These are phyloP conservation scores for Pelobates cultripes DNA, from an alignment of 2,797 vertebrate genomes.

Conservation along the genomic window DNA sequence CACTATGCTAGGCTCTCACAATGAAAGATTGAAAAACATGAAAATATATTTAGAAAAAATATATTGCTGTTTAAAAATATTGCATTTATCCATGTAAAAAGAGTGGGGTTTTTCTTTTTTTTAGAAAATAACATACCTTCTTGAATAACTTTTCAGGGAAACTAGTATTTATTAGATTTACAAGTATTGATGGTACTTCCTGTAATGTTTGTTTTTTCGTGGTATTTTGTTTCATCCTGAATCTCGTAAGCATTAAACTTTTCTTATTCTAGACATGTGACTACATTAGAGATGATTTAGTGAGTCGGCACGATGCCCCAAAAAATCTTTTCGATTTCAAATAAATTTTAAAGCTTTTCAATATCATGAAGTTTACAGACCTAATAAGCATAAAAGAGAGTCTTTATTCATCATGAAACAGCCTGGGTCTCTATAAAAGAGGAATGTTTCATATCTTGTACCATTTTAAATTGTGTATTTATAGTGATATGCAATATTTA, in stretches of 20 bases:
- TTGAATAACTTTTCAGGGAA: too few relatives aligned
- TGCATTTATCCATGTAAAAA: not conserved
- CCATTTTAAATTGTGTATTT: slow-evolving; percentile 46
- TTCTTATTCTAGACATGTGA: slow-evolving; percentile 63
- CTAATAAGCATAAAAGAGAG: slow-evolving; percentile 58
- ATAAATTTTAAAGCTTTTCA: slow-evolving; percentile 70
- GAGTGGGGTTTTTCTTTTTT: too few relatives aligned
- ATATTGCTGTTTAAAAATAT: not conserved
- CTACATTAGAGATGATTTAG: slow-evolving; percentile 67
- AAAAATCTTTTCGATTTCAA: slow-evolving; percentile 71
- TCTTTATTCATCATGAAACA: slow-evolving; percentile 48
- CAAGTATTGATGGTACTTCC: not conserved
- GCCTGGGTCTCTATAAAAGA: slow-evolving; percentile 39
- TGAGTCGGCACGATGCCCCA: slow-evolving; percentile 70
- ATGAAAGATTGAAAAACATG: slow-evolving; percentile 52
- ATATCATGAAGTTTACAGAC: slow-evolving; percentile 57
- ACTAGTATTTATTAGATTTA: too few relatives aligned
- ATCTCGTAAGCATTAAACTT: too few relatives aligned
- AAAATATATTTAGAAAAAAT: not conserved
- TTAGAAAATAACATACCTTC: too few relatives aligned
- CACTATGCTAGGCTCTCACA: slow-evolving; percentile 69
- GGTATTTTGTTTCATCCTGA: slow-evolving; percentile 66
- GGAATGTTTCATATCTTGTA: slow-evolving; percentile 40
- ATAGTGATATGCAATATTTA: slow-evolving; percentile 28
- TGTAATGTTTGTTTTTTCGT: slow-evolving; percentile 64